Evolutionary conservation across 2,113 vertebrate species (phyloP).

Genomic region (Phrynosoma platyrhinos): DNA sequence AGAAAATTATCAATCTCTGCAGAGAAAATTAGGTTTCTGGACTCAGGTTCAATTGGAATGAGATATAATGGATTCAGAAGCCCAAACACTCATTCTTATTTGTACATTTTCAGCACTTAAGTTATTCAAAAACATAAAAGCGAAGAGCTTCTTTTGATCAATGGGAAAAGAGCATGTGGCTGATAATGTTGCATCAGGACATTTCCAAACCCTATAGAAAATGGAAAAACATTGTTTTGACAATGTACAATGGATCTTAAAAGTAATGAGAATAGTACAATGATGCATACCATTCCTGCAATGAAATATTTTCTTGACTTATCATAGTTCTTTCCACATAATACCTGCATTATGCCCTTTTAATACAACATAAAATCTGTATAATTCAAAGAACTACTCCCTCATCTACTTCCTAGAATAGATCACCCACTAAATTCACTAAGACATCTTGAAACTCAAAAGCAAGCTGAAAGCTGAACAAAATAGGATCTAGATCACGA

Average conservation of each 20-base stretch:
- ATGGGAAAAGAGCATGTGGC: constrained; percentile 23
- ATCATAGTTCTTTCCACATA: background rate
- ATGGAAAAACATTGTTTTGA: constrained; percentile 38
- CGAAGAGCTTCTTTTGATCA: constrained; percentile 46
- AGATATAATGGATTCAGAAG: constrained; percentile 8
- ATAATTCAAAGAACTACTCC: background rate
- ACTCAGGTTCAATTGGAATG: constrained; percentile 34
- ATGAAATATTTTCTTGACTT: background rate
- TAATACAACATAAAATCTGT: background rate
- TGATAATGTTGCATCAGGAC: constrained; percentile 32
- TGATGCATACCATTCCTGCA: background rate
- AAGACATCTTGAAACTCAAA: no score
- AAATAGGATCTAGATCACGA: no score
- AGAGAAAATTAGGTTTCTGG: constrained; percentile 8
- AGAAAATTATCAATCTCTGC: constrained; percentile 27
- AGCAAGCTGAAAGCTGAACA: no score
- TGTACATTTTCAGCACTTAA: constrained; percentile 33
- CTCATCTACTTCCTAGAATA: no score
- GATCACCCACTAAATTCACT: no score
- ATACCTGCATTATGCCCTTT: constrained; percentile 1
- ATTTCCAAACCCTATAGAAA: background rate
- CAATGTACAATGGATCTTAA: constrained; percentile 29
- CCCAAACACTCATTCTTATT: constrained; percentile 37
- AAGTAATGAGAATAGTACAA: constrained; percentile 2
- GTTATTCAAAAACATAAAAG: constrained; percentile 38